Conservation (phyloP, 1,140 invertebrate species). For the Magallana angulata region DNA sequence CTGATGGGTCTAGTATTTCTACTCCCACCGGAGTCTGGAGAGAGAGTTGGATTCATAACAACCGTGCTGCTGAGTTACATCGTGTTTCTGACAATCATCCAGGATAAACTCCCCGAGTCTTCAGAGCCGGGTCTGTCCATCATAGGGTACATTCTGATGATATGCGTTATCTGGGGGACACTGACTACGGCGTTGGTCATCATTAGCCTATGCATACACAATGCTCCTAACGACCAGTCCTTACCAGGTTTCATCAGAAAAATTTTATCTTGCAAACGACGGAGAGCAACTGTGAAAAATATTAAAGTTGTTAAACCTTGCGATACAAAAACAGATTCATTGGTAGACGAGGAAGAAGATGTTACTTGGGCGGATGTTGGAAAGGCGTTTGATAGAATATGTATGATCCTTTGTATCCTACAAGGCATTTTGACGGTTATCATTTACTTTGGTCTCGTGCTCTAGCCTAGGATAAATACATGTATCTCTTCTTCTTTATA, state of each 20-base stretch:
- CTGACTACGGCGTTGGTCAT: neutral
- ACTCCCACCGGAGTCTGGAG: slow-evolving; percentile 12
- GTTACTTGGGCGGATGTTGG: neutral
- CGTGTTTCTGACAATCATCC: slow-evolving; percentile 7
- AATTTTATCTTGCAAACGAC: neutral
- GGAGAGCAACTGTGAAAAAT: neutral
- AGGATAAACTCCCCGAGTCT: slow-evolving; percentile 1
- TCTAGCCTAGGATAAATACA: no score
- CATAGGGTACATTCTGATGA: neutral
- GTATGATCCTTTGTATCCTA: neutral
- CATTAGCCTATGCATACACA: neutral
- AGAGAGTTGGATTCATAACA: slow-evolving; percentile 20
- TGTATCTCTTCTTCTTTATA: no score
- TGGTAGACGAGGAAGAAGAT: neutral
- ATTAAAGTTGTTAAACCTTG: neutral
- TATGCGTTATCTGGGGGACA: neutral
- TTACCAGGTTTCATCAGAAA: neutral
- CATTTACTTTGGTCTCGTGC: neutral
- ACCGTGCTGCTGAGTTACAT: slow-evolving; percentile 5
- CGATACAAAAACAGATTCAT: neutral
- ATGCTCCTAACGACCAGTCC: neutral
- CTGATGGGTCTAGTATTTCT: slow-evolving; percentile 35
- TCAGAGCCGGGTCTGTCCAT: neutral
- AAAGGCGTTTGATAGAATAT: neutral
- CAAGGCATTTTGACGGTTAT: neutral